Conservation (phyloP, 2,888 invertebrate species). For the Helleia helle region DNA sequence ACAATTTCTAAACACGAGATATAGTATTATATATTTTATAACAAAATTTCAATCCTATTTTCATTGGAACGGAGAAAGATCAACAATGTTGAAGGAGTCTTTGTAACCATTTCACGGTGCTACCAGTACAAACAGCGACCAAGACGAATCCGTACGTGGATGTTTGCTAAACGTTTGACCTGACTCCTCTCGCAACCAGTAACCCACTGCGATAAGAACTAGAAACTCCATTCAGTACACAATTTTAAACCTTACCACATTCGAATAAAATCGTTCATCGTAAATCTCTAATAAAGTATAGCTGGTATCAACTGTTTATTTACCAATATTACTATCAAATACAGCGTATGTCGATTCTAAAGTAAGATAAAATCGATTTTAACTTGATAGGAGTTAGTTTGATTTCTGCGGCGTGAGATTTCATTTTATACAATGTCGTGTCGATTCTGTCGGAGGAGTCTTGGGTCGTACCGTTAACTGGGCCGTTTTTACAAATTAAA, state of each 20-base stretch:
- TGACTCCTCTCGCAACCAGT: slow-evolving; percentile 57
- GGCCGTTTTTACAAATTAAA: slow-evolving; percentile 65
- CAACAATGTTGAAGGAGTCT: slow-evolving; percentile 40
- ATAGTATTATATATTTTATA: too few relatives aligned
- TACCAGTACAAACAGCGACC: slow-evolving; percentile 43
- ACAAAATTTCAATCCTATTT: slow-evolving; percentile 31
- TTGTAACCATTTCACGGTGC: slow-evolving; percentile 52
- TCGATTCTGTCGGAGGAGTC: slow-evolving; percentile 49
- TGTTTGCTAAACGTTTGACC: slow-evolving; percentile 66
- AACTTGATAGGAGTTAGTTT: slow-evolving; percentile 22
- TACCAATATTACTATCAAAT: slow-evolving; percentile 35
- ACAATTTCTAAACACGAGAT: too few relatives aligned
- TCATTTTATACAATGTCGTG: slow-evolving; percentile 27
- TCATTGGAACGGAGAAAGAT: slow-evolving; percentile 38
- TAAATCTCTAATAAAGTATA: slow-evolving; percentile 54
- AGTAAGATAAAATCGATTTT: slow-evolving; percentile 28
- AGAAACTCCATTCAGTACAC: slow-evolving; percentile 21
- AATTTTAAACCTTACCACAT: slow-evolving; percentile 40
- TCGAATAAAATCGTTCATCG: slow-evolving; percentile 44
- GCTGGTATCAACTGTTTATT: slow-evolving; percentile 70
- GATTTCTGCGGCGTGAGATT: background rate
- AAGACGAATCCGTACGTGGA: slow-evolving; percentile 48
- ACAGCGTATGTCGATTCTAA: slow-evolving; percentile 30
- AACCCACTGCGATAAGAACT: slow-evolving; percentile 60
- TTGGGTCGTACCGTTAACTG: slow-evolving; percentile 59